Conservation (phyloP, 1,140 invertebrate genomes). For the Diorhabda carinulata region DNA sequence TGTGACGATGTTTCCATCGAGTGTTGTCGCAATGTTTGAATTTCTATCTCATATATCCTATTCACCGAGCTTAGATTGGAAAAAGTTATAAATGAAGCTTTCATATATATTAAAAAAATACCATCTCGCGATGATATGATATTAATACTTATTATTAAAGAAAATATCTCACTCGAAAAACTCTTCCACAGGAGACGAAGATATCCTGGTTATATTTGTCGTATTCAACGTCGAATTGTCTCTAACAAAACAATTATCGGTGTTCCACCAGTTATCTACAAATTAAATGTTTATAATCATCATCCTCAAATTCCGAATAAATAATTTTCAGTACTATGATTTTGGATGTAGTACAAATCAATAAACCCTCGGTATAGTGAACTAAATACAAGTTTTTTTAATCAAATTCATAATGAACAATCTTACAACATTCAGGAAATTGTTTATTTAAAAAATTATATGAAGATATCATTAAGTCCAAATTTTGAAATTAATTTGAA, state of each 20-base stretch:
- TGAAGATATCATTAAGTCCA: no score
- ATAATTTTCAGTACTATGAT: no score
- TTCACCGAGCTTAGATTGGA: slow-evolving; percentile 4
- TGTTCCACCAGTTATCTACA: slow-evolving; percentile 59
- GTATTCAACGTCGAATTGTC: not conserved
- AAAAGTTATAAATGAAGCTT: not conserved
- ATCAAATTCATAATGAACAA: no score
- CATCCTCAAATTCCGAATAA: no score
- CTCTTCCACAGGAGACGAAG: slow-evolving; percentile 57
- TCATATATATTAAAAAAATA: no score
- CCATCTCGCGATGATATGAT: no score
- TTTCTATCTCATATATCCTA: not conserved
- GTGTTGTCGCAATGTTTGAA: not conserved
- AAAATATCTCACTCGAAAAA: slow-evolving; percentile 58
- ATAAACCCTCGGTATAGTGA: no score
- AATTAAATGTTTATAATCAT: not conserved
- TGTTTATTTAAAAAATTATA: no score
- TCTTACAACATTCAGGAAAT: no score
- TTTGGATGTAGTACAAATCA: no score
- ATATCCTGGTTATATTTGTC: slow-evolving; percentile 17
- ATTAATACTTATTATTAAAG: not conserved
- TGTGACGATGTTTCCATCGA: not conserved
- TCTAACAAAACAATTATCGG: slow-evolving; percentile 45
- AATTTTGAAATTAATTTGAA: no score
- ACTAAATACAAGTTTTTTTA: no score